phyloP scores from a whole-genome alignment of 2,888 invertebrate genomes.

The Agrotis puta region DNA sequence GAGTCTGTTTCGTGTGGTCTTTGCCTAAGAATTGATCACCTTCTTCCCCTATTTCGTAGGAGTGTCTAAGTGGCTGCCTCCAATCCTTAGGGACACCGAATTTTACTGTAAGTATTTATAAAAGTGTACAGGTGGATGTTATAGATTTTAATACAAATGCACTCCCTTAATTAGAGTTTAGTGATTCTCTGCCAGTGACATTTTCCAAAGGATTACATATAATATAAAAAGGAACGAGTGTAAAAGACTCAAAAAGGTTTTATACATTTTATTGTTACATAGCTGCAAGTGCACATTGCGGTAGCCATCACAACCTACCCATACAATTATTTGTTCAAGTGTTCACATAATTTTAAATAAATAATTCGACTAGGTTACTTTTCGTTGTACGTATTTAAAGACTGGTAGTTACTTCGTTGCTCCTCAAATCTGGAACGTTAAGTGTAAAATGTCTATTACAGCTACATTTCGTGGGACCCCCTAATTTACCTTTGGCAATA shows the following conservation, averaged over 20 bases:
- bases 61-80: slow-evolving; percentile 21
- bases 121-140: not conserved
- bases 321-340: slow-evolving; percentile 67
- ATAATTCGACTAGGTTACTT: slow-evolving; percentile 69
- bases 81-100: slow-evolving; percentile 26
- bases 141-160: not conserved
- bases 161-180: not conserved
- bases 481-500: slow-evolving; percentile 82
- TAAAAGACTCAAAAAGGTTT: slow-evolving; percentile 7
- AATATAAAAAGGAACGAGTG: not conserved
- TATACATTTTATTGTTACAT: slow-evolving; percentile 44
- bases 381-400: slow-evolving; percentile 73
- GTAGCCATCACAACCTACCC: slow-evolving; percentile 42
- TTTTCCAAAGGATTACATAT: not conserved
- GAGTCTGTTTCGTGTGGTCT: slow-evolving; percentile 20
- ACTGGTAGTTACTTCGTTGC: slow-evolving; percentile 84
- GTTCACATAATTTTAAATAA: slow-evolving; percentile 70
- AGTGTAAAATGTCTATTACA: slow-evolving; percentile 88
- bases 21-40: slow-evolving; percentile 42
- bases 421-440: slow-evolving; percentile 84
- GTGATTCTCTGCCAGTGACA: not conserved
- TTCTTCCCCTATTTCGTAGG: slow-evolving; percentile 22
- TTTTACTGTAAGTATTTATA: slow-evolving; percentile 35
- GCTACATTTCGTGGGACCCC: slow-evolving; percentile 82
- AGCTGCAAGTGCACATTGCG: slow-evolving; percentile 34